Conservation (phyloP, 2,113 vertebrate species). For the Eupsittula cactorum region DNA sequence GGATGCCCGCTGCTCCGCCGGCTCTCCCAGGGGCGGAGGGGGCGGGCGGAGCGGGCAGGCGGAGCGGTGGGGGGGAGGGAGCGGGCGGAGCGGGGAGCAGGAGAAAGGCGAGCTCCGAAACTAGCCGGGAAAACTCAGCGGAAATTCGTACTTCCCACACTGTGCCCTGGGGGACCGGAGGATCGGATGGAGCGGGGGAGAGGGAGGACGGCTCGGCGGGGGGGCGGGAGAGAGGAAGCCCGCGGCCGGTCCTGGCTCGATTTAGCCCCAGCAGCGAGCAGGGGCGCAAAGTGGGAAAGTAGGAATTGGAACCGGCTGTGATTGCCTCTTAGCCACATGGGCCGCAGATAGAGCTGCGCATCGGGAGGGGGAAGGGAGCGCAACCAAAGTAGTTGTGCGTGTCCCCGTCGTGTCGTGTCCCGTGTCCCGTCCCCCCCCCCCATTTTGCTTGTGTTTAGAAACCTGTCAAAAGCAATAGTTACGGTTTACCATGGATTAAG, state of each 20-base stretch:
- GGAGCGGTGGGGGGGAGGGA: neutral
- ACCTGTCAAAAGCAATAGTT: neutral
- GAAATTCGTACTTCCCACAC: constrained; percentile 83
- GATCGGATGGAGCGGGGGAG: constrained; percentile 66
- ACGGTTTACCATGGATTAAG: neutral
- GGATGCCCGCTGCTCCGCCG: no score
- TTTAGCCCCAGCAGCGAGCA: constrained; percentile 27
- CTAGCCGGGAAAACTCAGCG: constrained; percentile 63
- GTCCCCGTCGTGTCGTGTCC: no score
- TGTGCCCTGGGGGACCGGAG: constrained; percentile 71
- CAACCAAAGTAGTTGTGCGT: neutral
- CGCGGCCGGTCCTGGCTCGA: constrained; percentile 60
- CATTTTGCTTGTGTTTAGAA: neutral
- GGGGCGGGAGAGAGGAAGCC: constrained; percentile 56
- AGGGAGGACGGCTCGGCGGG: constrained; percentile 31
- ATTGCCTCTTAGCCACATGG: constrained; percentile 11
- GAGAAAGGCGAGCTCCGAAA: constrained; percentile 34
- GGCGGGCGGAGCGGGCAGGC: no score
- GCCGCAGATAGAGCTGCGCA: neutral
- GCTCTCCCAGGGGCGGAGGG: no score
- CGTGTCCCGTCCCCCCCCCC: accelerated
- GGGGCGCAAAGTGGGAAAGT: constrained; percentile 73
- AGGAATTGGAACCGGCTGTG: constrained; percentile 74
- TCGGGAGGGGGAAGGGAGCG: constrained; percentile 3
- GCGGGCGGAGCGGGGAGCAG: constrained; percentile 10